Conservation (phyloP, 2,113 vertebrate genomes). For the Trogon melanurus region DNA sequence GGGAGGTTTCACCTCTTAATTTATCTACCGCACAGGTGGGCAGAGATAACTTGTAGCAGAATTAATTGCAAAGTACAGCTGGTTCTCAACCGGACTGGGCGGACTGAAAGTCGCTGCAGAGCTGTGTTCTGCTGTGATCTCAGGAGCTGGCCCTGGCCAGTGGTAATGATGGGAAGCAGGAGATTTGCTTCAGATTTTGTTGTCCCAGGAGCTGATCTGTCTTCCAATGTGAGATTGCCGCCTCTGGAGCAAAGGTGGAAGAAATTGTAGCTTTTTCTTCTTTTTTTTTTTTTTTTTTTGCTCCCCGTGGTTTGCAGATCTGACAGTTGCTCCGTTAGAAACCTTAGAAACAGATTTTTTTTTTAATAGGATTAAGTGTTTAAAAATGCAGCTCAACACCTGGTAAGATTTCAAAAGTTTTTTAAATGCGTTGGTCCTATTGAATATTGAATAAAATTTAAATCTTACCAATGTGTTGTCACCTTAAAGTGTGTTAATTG, state of each 20-base stretch:
- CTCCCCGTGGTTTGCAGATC: rapidly evolving
- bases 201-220: not conserved
- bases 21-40: rapidly evolving
- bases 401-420: not conserved
- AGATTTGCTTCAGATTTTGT: not conserved
- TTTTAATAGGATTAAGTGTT: not conserved
- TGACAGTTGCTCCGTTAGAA: not conserved
- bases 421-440: not conserved
- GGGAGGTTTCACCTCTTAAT: not conserved
- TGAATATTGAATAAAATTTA: not conserved
- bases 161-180: not conserved
- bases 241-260: not conserved
- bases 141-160: not conserved
- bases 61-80: rapidly evolving
- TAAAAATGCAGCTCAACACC: not conserved
- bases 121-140: not conserved
- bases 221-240: rapidly evolving
- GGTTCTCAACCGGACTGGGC: not conserved
- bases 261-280: not conserved
- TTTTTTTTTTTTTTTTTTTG: not conserved
- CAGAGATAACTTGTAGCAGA: not conserved
- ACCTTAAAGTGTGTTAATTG: not conserved
- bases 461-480: not conserved
- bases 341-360: not conserved
- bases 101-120: not conserved